Conservation (phyloP, 2,888 invertebrate genomes). For the Lithophane ornitopus region DNA sequence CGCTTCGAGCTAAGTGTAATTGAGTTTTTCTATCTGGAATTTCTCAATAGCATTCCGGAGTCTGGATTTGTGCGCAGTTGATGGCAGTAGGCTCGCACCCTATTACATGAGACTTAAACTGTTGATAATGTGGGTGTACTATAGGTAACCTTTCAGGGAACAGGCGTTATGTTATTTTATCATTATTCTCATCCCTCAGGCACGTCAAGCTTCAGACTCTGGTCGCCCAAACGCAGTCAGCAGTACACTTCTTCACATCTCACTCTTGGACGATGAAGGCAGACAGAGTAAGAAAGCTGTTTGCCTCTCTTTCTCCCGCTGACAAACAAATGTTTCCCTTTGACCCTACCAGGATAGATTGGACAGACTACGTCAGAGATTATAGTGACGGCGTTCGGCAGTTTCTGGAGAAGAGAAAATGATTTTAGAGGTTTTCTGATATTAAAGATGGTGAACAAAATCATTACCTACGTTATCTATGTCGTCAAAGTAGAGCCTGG, state of each 20-base stretch:
- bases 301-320: constrained; percentile 44
- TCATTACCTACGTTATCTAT: neutral
- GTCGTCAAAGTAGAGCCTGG: neutral
- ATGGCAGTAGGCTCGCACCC: neutral
- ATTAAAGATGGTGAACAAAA: too few relatives aligned
- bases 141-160: neutral
- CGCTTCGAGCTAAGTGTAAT: neutral
- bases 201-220: constrained; percentile 48
- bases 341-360: constrained; percentile 57
- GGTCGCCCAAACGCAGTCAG: constrained; percentile 11
- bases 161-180: neutral
- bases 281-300: constrained; percentile 49
- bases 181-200: constrained; percentile 24
- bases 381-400: constrained; percentile 53
- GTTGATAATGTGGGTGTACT: neutral
- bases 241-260: constrained; percentile 50
- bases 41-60: neutral
- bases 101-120: neutral
- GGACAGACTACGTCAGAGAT: constrained; percentile 55
- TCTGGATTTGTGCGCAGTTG: neutral
- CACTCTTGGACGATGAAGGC: constrained; percentile 60
- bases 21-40: neutral
- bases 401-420: constrained; percentile 44
- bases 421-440: neutral
- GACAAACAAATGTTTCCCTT: constrained; percentile 60